These are phyloP conservation scores for Geothlypis trichas DNA, from an alignment of 2,113 vertebrate genomes.

Conservation along the genomic window DNA sequence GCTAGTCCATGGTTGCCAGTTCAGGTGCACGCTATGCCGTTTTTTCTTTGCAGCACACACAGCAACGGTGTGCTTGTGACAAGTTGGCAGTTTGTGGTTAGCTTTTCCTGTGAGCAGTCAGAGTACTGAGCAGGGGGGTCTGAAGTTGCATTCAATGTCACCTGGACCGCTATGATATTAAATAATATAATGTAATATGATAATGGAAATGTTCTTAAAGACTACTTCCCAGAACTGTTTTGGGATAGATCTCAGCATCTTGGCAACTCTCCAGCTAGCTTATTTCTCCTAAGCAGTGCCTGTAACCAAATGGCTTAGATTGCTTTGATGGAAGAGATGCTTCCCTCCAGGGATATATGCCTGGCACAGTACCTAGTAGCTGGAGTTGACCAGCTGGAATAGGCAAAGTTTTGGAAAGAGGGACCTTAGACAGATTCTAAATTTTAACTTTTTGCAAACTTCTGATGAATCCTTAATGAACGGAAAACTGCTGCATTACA, in stretches of 20 bases:
- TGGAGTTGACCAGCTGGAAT: neutral
- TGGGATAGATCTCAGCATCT: conserved; percentile 31
- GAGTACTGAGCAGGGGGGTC: neutral
- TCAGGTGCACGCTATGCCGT: neutral
- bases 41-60: neutral
- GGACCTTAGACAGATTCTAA: neutral
- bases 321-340: conserved; percentile 12
- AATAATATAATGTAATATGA: conserved; percentile 11
- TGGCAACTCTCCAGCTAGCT: conserved; percentile 41
- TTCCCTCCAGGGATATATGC: neutral
- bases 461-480: neutral
- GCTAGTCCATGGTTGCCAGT: neutral
- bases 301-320: conserved; percentile 50
- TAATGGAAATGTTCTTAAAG: conserved; percentile 45
- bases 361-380: neutral
- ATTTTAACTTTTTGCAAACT: neutral
- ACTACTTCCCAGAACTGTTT: conserved; percentile 55
- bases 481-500: neutral
- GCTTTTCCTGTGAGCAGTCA: conserved; percentile 41
- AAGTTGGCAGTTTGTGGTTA: conserved; percentile 25
- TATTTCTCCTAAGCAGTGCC: conserved; percentile 26
- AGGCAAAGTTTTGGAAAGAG: neutral
- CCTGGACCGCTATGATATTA: neutral
- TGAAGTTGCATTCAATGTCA: neutral
- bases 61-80: neutral